A percentile compares a stretch with the other conserved stretches of the same genome.
These are phyloP conservation scores for Furcula furcula DNA, from an alignment of 2,888 invertebrate genomes.

Conservation along the genomic window DNA sequence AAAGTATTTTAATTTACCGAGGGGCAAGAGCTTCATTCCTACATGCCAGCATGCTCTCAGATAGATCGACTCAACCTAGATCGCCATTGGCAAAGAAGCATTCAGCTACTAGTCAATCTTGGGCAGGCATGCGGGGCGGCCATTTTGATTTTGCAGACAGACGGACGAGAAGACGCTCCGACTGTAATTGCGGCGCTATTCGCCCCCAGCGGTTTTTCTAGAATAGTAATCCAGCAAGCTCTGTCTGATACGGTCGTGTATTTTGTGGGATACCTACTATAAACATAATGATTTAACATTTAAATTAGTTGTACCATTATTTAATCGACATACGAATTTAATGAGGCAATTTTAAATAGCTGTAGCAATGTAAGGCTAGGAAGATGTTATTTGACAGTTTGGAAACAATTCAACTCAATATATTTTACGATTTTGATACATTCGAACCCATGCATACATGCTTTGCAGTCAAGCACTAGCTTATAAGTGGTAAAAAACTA, in stretches of 20 bases:
- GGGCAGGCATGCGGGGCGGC: slow-evolving; percentile 72
- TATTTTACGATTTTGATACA: too few relatives aligned
- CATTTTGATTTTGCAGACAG: slow-evolving; percentile 63
- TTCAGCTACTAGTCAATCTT: slow-evolving; percentile 78
- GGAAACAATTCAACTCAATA: too few relatives aligned
- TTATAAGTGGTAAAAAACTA: too few relatives aligned
- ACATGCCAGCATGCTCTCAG: slow-evolving; percentile 56
- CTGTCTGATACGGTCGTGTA: slow-evolving; percentile 31
- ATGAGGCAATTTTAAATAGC: slow-evolving; percentile 6
- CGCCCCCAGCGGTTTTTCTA: slow-evolving; percentile 68
- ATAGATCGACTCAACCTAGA: slow-evolving; percentile 65
- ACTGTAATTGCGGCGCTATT: slow-evolving; percentile 74
- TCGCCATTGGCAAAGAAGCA: slow-evolving; percentile 69
- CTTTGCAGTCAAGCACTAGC: too few relatives aligned
- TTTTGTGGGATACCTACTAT: slow-evolving; percentile 3
- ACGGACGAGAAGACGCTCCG: slow-evolving; percentile 61
- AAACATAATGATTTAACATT: neutral
- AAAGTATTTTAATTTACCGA: slow-evolving; percentile 73
- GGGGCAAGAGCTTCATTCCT: slow-evolving; percentile 60
- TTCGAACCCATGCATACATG: too few relatives aligned
- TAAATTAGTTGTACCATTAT: neutral
- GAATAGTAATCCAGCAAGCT: slow-evolving; percentile 49
- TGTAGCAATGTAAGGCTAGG: slow-evolving; percentile 12
- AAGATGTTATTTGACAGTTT: too few relatives aligned
- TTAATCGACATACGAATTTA: slow-evolving; percentile 5